phyloP scores from a whole-genome alignment of 2,113 vertebrate species.

The Campylomormyrus numenius region DNA sequence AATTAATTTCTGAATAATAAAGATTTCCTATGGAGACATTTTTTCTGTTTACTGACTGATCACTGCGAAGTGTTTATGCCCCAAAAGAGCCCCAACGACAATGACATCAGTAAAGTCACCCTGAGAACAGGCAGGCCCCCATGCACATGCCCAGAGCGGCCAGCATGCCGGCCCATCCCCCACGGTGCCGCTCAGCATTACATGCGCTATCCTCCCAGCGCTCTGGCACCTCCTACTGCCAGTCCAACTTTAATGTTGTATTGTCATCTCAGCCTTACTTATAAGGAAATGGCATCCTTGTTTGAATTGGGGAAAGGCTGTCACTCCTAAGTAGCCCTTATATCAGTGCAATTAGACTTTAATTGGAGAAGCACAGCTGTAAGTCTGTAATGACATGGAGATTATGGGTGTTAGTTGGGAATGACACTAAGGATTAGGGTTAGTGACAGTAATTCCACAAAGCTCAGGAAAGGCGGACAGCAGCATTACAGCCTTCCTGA shows the following conservation, averaged over 20 bases:
- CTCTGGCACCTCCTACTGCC: neutral
- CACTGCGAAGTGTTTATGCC: neutral
- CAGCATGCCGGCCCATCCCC: neutral
- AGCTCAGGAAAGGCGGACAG: neutral
- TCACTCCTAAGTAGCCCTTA: neutral
- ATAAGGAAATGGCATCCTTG: neutral
- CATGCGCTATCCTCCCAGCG: neutral
- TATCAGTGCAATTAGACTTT: neutral
- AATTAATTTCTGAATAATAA: neutral
- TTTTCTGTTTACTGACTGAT: neutral
- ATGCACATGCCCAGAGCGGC: neutral
- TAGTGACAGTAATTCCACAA: neutral
- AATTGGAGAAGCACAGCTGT: neutral
- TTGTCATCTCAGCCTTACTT: neutral
- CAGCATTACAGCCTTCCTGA: neutral
- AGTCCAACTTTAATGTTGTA: neutral
- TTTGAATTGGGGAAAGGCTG: neutral
- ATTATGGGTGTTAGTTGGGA: neutral
- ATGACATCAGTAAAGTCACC: neutral
- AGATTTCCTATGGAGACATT: neutral
- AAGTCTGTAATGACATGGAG: neutral
- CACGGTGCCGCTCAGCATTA: neutral
- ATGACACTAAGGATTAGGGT: neutral
- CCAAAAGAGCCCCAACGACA: neutral
- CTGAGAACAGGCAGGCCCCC: neutral